Evolutionary conservation across 2,888 invertebrate species (phyloP).

Genomic region (Metellina segmentata): DNA sequence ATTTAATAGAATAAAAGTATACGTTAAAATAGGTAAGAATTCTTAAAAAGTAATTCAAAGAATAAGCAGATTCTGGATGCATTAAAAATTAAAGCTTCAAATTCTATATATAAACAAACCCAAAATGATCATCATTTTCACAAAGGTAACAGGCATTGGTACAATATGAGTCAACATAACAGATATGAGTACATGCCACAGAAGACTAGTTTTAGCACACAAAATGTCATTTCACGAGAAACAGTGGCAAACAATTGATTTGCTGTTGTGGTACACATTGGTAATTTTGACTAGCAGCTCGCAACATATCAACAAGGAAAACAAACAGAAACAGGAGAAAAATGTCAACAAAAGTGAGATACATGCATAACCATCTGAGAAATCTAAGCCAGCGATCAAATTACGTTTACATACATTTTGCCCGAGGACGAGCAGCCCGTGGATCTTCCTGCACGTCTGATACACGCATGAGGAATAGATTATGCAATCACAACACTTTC

Average conservation of each 20-base stretch:
- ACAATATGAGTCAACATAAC: not conserved
- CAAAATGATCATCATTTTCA: not conserved
- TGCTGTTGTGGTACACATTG: not conserved
- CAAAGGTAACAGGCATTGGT: not conserved
- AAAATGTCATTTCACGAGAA: constrained; percentile 12
- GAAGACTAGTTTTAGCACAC: constrained; percentile 55
- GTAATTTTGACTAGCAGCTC: constrained; percentile 51
- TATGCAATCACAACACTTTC: constrained; percentile 1
- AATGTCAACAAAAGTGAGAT: not conserved
- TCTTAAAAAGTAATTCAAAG: not conserved
- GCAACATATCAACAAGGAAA: constrained; percentile 24
- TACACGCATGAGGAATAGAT: too few relatives aligned
- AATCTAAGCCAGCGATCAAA: too few relatives aligned
- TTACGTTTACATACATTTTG: too few relatives aligned
- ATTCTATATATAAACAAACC: too few relatives aligned
- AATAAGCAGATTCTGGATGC: not conserved
- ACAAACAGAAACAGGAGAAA: not conserved
- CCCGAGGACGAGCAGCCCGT: too few relatives aligned
- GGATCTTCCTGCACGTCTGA: too few relatives aligned
- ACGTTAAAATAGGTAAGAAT: not conserved
- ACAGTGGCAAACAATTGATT: not conserved
- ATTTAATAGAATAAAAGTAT: not conserved
- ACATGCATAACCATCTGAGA: too few relatives aligned
- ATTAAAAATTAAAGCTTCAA: too few relatives aligned
- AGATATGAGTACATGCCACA: constrained; percentile 15